Evolutionary conservation across 2,797 vertebrate genomes (phyloP), one percentile per base, ranked within the genome.

Genomic region (Triplophysa yarkandensis): DNA sequence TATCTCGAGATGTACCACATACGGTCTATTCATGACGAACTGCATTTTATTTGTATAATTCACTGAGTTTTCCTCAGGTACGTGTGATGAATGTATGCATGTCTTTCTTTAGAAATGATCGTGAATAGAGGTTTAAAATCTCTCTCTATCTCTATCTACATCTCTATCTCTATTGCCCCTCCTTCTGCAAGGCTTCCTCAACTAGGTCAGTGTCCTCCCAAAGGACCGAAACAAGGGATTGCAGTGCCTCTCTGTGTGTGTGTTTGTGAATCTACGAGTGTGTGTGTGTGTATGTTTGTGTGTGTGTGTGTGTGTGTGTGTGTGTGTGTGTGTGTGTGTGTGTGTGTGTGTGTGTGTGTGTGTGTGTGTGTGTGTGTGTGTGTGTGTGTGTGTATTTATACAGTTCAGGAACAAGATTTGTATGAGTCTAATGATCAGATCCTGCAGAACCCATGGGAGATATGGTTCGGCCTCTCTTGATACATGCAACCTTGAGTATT

Each of bases 181-280:
- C 48, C 75, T 71, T 68, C 32, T 30, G 65, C 66, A 63, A 55
- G 25, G 48, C 73, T 77, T 78, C 69, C 69, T 86, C 84, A 91
- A 89, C 82, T 90, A 88, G 89, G 90, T 91, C 90, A 88, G 81
- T 77, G 27, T 36, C 61, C 78, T 75, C 85, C 83, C 74, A 62
- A 71, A 79, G 75, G 80, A 83, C 74, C 71, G 69, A 28, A 73
- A 83, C 27, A 67, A 55, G 80, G 68, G 14, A 74, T 70, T 76
- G 44, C 64, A 32, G 32, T 52, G 71, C 66, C 34, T 50, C 7
- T 77, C n/a, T 48, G 25, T 23, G 69, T 67, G 32, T 32, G 65
- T 63, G 57, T 65, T 44, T 74, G 65, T 66, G 43, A 66, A 43
- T 23, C 57, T 28, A 9, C 39, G 10, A 60, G 6, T 58, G 46